A percentile compares a stretch with the other conserved stretches of the same genome.
Evolutionary conservation across 2,888 invertebrate species (phyloP).

Genomic region (Drosophila multiciliata): DNA sequence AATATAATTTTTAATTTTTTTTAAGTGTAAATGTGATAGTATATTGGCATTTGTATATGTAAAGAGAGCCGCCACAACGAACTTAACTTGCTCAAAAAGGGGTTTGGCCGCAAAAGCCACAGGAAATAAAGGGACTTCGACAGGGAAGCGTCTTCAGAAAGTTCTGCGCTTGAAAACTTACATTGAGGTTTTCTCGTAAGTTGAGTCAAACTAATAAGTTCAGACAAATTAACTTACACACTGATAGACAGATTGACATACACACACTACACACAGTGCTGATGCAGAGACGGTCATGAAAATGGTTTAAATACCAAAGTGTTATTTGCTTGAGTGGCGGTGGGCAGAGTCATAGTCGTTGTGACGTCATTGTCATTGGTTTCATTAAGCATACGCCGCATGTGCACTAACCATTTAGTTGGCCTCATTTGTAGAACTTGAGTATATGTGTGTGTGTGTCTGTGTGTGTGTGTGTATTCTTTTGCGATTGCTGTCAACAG

Average conservation of each 20-base stretch:
- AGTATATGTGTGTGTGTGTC: not conserved
- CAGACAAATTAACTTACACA: slow-evolving; percentile 59
- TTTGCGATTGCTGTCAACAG: slow-evolving; percentile 34
- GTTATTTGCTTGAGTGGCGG: slow-evolving; percentile 58
- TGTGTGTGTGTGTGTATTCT: not conserved
- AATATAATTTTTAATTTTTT: slow-evolving; percentile 3
- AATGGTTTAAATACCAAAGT: slow-evolving; percentile 63
- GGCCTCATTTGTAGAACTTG: slow-evolving; percentile 49
- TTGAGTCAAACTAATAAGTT: slow-evolving; percentile 56
- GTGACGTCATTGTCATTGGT: slow-evolving; percentile 65
- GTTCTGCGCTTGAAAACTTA: slow-evolving; percentile 37
- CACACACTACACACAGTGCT: slow-evolving; percentile 3
- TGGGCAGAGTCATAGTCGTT: slow-evolving; percentile 2
- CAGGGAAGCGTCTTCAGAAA: slow-evolving; percentile 39
- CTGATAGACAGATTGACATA: slow-evolving; percentile 12
- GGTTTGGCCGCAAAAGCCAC: slow-evolving; percentile 60
- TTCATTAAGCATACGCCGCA: slow-evolving; percentile 68
- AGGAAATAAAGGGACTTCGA: slow-evolving; percentile 35
- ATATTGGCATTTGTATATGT: not conserved
- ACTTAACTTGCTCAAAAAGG: slow-evolving; percentile 28
- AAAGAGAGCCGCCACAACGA: slow-evolving; percentile 7
- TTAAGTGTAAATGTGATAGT: slow-evolving; percentile 14
- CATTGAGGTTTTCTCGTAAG: slow-evolving; percentile 51
- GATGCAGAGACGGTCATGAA: slow-evolving; percentile 26
- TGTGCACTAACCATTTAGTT: slow-evolving; percentile 55